These are phyloP conservation scores for Philhelius pedissequus DNA, from an alignment of 2,888 invertebrate genomes.

Conservation along the genomic window DNA sequence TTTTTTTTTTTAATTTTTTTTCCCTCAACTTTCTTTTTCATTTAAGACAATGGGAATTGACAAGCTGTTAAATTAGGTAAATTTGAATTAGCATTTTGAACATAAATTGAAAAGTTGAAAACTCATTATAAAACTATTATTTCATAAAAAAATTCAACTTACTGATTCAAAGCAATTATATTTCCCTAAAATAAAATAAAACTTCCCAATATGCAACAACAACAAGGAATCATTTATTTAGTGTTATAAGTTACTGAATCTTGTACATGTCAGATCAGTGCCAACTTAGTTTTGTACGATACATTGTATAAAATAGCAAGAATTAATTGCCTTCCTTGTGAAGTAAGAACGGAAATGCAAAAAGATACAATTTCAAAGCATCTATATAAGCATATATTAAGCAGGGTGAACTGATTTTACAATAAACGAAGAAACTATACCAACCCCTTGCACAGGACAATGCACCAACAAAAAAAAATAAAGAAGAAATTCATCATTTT, in stretches of 20 bases:
- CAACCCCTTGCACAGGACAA: slow-evolving; percentile 23
- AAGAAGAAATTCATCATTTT: slow-evolving; percentile 39
- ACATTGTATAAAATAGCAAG: not conserved
- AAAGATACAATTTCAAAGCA: not conserved
- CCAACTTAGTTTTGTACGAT: not conserved
- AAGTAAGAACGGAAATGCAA: slow-evolving; percentile 11
- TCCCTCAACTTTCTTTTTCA: too few species aligned
- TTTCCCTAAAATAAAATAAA: too few species aligned
- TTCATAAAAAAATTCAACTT: too few species aligned
- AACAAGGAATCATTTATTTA: not conserved
- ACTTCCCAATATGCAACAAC: too few species aligned
- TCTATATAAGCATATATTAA: not conserved
- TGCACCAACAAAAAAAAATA: slow-evolving; percentile 16
- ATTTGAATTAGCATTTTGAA: too few species aligned
- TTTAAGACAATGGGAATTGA: too few species aligned
- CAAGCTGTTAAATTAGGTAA: too few species aligned
- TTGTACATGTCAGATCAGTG: not conserved
- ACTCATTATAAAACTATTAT: too few species aligned
- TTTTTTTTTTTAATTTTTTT: too few species aligned
- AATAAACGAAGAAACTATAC: not conserved
- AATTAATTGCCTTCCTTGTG: slow-evolving; percentile 7
- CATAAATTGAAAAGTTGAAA: too few species aligned
- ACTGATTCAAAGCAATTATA: too few species aligned
- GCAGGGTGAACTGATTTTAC: not conserved
- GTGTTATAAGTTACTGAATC: not conserved